Percentiles rank a stretch among this genome's conserved stretches.
These are phyloP conservation scores for Trachemys scripta DNA, from an alignment of 2,113 vertebrate genomes.

Conservation along the genomic window DNA sequence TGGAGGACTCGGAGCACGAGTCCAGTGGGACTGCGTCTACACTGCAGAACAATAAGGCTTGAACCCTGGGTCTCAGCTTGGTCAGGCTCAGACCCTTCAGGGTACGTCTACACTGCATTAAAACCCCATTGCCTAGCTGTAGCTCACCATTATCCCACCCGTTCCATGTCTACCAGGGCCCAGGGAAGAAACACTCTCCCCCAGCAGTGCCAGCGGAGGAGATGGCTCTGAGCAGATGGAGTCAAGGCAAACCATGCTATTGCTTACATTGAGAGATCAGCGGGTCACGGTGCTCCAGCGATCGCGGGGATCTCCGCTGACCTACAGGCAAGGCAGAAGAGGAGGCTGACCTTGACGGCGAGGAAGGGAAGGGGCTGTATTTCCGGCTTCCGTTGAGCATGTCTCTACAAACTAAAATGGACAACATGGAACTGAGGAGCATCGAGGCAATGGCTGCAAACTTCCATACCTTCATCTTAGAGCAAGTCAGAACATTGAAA, in stretches of 20 bases:
- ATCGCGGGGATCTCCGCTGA: slow-evolving; percentile 66
- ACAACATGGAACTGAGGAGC: slow-evolving; percentile 88
- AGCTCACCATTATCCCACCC: neutral
- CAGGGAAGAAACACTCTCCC: neutral
- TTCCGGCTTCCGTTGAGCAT: slow-evolving; percentile 71
- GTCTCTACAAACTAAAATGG: slow-evolving; percentile 87
- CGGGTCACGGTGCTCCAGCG: slow-evolving; percentile 62
- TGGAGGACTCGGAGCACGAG: neutral
- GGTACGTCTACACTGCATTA: neutral
- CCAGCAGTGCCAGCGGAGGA: neutral
- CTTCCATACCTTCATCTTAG: slow-evolving; percentile 98
- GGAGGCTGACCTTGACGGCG: slow-evolving; percentile 27
- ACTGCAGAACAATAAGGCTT: neutral
- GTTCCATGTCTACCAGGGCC: too few species aligned
- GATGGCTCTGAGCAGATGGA: neutral
- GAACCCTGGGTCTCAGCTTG: neutral
- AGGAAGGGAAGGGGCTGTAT: slow-evolving; percentile 51
- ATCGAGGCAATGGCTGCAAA: slow-evolving; percentile 89
- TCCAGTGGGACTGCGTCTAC: neutral
- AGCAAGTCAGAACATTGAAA: slow-evolving; percentile 90
- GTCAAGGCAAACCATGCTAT: neutral
- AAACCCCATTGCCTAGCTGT: neutral
- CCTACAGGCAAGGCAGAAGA: slow-evolving; percentile 28
- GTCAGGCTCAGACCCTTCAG: too few species aligned
- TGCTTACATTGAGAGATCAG: slow-evolving; percentile 78